A percentile compares a stretch with the other conserved stretches of the same genome.
phyloP scores from a whole-genome alignment of 2,888 invertebrate species.

The Carterocephalus palaemon region DNA sequence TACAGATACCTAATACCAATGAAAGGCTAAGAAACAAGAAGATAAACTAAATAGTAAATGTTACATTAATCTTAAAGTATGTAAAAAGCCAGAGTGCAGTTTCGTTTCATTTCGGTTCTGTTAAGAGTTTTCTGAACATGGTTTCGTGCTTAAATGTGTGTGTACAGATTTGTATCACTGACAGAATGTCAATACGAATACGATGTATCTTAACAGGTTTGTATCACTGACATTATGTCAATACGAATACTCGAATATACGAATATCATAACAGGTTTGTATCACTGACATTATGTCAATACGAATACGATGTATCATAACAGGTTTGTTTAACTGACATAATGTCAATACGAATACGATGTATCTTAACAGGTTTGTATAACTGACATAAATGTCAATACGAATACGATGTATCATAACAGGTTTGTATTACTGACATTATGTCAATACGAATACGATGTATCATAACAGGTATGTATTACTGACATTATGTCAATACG shows the following conservation, averaged over 20 bases:
- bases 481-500: constrained; percentile 6
- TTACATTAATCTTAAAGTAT: constrained; percentile 51
- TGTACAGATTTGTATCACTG: constrained; percentile 16
- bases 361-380: constrained; percentile 20
- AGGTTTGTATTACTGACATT: constrained; percentile 9
- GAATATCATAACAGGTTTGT: too few species aligned
- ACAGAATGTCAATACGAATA: too few species aligned
- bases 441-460: too few species aligned
- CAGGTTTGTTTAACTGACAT: constrained; percentile 9
- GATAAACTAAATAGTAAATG: constrained; percentile 52
- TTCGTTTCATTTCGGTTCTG: constrained; percentile 43
- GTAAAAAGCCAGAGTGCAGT: constrained; percentile 60
- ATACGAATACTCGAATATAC: too few species aligned
- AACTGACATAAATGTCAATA: too few species aligned
- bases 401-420: too few species aligned
- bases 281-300: constrained; percentile 5
- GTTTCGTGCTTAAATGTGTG: constrained; percentile 32
- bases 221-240: too few species aligned
- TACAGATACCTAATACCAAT: constrained; percentile 69
- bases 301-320: too few species aligned
- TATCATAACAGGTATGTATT: constrained; percentile 8
- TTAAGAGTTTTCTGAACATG: constrained; percentile 38
- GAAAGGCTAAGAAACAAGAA: constrained; percentile 49
- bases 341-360: too few species aligned
- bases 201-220: too few species aligned